Evolutionary conservation across 1,140 invertebrate species (phyloP).

Genomic region (Aleiodes sp.): DNA sequence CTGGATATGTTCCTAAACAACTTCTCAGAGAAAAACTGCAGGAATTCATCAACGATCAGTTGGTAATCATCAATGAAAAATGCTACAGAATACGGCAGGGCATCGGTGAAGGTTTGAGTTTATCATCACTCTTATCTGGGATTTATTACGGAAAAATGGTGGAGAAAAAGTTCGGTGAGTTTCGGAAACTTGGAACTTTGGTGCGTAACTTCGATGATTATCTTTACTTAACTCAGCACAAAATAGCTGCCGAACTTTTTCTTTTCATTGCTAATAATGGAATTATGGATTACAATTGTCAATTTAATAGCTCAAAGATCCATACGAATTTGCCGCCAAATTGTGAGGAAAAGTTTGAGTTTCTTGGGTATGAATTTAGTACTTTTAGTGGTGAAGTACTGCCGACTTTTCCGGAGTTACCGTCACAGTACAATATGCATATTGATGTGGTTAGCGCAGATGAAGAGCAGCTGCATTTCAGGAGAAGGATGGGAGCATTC

Average conservation of each 20-base stretch:
- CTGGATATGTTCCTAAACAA: too few species aligned
- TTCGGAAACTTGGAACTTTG: neutral
- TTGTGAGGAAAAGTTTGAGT: neutral
- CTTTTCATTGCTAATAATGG: neutral
- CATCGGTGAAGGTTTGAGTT: neutral
- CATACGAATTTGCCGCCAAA: neutral
- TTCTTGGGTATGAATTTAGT: neutral
- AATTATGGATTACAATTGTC: neutral
- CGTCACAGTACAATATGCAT: too few species aligned
- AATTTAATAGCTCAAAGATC: neutral
- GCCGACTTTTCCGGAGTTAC: too few species aligned
- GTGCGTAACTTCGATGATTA: neutral
- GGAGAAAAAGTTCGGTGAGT: neutral
- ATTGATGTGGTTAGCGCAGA: too few species aligned
- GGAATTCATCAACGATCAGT: too few species aligned
- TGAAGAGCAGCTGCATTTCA: too few species aligned
- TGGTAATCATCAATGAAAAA: neutral
- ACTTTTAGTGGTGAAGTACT: neutral
- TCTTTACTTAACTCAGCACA: neutral
- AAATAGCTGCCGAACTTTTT: neutral
- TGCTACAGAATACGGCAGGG: neutral
- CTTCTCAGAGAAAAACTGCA: too few species aligned
- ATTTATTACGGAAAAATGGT: neutral
- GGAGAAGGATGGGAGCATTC: too few species aligned
- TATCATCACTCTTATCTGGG: neutral